Conservation (phyloP, 2,888 invertebrate genomes). For the Pristionchus japonicus region DNA sequence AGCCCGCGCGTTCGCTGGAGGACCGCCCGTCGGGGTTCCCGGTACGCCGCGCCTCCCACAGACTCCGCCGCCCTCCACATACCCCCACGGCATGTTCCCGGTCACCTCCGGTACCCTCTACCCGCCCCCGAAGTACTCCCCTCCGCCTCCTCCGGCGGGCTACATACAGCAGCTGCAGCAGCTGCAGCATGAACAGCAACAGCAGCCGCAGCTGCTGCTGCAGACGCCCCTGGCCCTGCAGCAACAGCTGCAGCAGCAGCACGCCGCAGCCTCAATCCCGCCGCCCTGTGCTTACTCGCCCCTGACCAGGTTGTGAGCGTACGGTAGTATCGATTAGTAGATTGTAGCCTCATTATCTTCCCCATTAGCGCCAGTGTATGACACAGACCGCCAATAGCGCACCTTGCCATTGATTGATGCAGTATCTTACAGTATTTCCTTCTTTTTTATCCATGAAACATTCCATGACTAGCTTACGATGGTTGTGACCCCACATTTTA, state of each 20-base stretch:
- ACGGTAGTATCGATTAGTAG: too few species aligned
- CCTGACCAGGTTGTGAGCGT: slow-evolving; percentile 1
- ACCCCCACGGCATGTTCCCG: neutral
- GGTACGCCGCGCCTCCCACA: neutral
- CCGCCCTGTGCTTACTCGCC: slow-evolving; percentile 15
- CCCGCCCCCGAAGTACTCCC: slow-evolving; percentile 18
- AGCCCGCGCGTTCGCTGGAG: neutral
- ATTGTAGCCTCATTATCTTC: neutral
- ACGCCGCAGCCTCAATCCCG: neutral
- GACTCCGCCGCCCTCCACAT: slow-evolving; percentile 4
- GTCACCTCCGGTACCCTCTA: slow-evolving; percentile 1
- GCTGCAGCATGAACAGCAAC: neutral
- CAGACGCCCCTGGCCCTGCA: slow-evolving; percentile 18
- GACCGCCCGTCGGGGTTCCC: neutral
- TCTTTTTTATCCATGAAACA: neutral
- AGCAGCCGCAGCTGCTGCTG: neutral
- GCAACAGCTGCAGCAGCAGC: slow-evolving; percentile 22
- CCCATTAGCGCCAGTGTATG: neutral
- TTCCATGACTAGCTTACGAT: slow-evolving; percentile 32
- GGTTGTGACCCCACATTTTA: slow-evolving; percentile 10
- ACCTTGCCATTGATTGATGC: slow-evolving; percentile 11
- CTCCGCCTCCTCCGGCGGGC: neutral
- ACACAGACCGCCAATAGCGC: neutral
- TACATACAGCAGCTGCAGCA: neutral
- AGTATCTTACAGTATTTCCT: neutral